Evolutionary conservation across 2,888 invertebrate species (phyloP).

Genomic region (Clistopyga incitator): DNA sequence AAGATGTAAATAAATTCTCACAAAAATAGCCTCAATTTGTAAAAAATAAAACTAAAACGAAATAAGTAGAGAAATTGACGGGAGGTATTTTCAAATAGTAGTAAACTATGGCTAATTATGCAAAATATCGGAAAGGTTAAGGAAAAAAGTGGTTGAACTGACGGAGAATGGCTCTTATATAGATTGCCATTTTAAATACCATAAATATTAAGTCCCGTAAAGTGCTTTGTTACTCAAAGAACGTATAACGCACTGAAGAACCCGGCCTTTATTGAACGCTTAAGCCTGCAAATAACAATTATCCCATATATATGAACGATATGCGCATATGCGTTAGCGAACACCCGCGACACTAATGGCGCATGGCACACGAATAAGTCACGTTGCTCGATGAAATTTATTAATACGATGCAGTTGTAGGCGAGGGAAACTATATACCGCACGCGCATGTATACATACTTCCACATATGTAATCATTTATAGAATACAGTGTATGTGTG

Average conservation of each 20-base stretch:
- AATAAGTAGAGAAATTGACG: no score
- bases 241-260: background rate
- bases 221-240: background rate
- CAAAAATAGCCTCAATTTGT: no score
- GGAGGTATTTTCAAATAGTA: no score
- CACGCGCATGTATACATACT: constrained; percentile 63
- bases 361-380: constrained; percentile 75
- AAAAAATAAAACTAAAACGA: no score
- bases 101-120: no score
- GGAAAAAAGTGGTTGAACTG: no score
- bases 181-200: constrained; percentile 3
- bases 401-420: constrained; percentile 74
- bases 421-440: constrained; percentile 46
- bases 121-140: no score
- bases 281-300: constrained; percentile 22
- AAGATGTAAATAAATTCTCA: no score
- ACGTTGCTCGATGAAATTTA: constrained; percentile 80
- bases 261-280: constrained; percentile 20
- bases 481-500: background rate
- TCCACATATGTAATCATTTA: constrained; percentile 6
- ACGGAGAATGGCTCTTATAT: background rate
- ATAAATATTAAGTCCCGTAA: constrained; percentile 1
- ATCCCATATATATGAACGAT: background rate
- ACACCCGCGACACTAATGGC: constrained; percentile 41
- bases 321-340: constrained; percentile 13